Conservation (phyloP, 2,113 vertebrate genomes). For the Taxidea taxus region DNA sequence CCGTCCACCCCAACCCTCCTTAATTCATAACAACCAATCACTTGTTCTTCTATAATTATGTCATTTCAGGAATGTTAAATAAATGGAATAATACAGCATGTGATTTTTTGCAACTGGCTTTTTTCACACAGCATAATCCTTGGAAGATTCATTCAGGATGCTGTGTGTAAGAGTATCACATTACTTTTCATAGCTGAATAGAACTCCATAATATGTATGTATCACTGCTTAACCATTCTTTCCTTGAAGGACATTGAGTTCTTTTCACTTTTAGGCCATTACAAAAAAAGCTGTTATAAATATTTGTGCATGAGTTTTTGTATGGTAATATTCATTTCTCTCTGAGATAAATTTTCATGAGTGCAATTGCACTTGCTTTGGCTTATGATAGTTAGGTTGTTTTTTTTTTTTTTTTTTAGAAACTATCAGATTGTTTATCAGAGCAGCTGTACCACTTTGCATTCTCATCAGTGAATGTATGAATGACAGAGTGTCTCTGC, state of each 20-base stretch:
- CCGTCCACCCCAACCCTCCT: fast-evolving
- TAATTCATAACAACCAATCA: background rate
- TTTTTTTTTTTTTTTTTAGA: background rate
- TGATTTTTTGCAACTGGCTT: background rate
- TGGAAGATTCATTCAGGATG: background rate
- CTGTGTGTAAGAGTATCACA: background rate
- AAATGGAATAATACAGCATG: background rate
- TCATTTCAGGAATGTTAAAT: background rate
- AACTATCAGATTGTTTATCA: background rate
- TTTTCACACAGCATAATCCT: background rate
- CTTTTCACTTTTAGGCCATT: background rate
- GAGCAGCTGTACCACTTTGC: background rate
- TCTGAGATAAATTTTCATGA: background rate
- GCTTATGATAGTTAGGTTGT: background rate
- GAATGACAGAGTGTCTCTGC: background rate
- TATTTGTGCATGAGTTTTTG: background rate
- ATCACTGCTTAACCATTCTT: background rate
- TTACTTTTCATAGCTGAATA: background rate
- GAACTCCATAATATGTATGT: background rate
- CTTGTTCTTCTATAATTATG: background rate
- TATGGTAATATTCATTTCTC: background rate
- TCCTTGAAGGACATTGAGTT: background rate
- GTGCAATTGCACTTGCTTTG: background rate
- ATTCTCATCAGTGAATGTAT: background rate
- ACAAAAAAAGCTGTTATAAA: background rate